phyloP scores from a whole-genome alignment of 2,113 vertebrate species.

The Etheostoma cragini region DNA sequence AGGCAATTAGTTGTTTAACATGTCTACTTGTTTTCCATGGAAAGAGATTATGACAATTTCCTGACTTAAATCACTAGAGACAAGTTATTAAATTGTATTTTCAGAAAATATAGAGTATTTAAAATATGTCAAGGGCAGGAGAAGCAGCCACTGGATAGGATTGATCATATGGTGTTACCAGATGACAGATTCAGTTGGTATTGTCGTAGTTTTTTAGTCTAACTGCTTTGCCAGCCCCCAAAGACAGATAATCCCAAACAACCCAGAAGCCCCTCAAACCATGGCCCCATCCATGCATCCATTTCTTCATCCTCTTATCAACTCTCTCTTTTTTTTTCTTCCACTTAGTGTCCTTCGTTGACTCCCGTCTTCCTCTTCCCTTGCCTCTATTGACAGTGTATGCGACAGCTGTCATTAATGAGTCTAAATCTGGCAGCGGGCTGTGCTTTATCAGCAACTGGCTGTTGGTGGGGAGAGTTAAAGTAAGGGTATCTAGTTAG shows the following conservation, averaged over 20 bases:
- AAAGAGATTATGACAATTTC: conserved; percentile 40
- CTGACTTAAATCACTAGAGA: conserved; percentile 41
- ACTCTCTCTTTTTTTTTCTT: conserved; percentile 3
- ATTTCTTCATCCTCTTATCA: conserved; percentile 15
- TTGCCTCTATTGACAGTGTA: conserved; percentile 13
- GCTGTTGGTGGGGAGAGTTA: conserved; percentile 38
- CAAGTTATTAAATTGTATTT: conserved; percentile 24
- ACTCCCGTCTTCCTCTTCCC: conserved; percentile 10
- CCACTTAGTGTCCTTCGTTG: background rate
- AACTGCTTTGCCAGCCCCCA: conserved; percentile 39
- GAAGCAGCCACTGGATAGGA: conserved; percentile 5
- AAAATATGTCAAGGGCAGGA: conserved; percentile 19
- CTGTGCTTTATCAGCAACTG: conserved; percentile 38
- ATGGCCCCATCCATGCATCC: conserved; percentile 5
- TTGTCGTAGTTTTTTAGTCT: background rate
- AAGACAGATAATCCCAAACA: background rate
- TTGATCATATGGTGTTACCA: conserved; percentile 23
- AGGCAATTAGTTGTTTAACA: conserved; percentile 65
- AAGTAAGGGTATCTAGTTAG: conserved; percentile 77
- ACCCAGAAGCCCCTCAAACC: background rate
- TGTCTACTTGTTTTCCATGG: conserved; percentile 52
- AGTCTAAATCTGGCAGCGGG: conserved; percentile 63
- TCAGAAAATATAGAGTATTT: conserved; percentile 2
- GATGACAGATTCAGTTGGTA: conserved; percentile 22
- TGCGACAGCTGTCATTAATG: conserved; percentile 75